Percentiles rank a stretch among this genome's conserved stretches.
phyloP scores from a whole-genome alignment of 2,888 invertebrate genomes.

The Eupeodes latifasciatus region DNA sequence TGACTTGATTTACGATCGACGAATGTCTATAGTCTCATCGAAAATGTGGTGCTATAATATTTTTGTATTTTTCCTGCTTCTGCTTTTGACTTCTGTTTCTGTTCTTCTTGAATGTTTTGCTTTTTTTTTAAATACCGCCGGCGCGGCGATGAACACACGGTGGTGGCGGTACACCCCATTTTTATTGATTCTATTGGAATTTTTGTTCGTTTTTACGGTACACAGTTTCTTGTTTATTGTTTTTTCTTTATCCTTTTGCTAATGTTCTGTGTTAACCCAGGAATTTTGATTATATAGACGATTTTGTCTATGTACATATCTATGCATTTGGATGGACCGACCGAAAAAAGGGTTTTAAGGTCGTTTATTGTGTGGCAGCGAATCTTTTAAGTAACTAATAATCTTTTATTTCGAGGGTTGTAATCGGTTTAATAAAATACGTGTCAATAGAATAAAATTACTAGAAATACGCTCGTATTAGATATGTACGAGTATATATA shows the following conservation, averaged over 20 bases:
- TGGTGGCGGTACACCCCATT: constrained; percentile 38
- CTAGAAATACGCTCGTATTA: neutral
- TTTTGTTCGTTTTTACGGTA: constrained; percentile 38
- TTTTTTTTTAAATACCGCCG: neutral
- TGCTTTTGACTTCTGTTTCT: constrained; percentile 12
- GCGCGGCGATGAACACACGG: no score
- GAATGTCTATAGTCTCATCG: constrained; percentile 77
- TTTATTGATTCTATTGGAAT: constrained; percentile 74
- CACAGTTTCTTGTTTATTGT: constrained; percentile 15
- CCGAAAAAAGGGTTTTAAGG: constrained; percentile 39
- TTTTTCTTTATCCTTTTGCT: constrained; percentile 36
- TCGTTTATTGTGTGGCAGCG: constrained; percentile 57
- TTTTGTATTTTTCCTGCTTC: neutral
- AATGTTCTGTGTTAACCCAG: constrained; percentile 60
- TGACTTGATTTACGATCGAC: constrained; percentile 84
- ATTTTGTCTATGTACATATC: neutral
- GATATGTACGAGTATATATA: neutral
- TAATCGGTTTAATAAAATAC: constrained; percentile 67
- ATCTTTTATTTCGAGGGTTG: constrained; percentile 65
- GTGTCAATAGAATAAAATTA: constrained; percentile 56
- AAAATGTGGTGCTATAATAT: constrained; percentile 24
- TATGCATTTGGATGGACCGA: neutral
- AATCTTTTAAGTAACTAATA: constrained; percentile 68
- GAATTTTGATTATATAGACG: constrained; percentile 66
- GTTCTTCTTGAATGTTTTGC: constrained; percentile 2